Evolutionary conservation across 2,113 vertebrate genomes (phyloP), one percentile per base, ranked within the genome.

Genomic region (Brachypodius melanocephalos): DNA sequence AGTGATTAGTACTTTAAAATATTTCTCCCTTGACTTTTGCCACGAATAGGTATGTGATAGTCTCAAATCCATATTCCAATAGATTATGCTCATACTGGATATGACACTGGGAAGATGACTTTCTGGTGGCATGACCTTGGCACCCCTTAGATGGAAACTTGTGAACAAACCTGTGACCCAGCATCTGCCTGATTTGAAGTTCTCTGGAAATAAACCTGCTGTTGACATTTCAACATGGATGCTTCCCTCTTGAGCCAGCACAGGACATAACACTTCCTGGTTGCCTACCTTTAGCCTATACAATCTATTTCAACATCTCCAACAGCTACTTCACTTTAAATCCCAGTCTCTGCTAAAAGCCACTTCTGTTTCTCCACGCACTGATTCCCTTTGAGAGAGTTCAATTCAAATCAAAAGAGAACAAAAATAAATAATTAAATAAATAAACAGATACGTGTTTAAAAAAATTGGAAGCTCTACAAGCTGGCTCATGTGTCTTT

Each of bases 251-350:
- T 69, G 38, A 81, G 14, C 15, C 32, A 71, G 20, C 15, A 67
- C 0, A 0, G 9, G 26, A 43, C 5, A 3, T 18, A 51, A 40
- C 3, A 12, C 28, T 71, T 87, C 42, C 43, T 55, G n/a, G 5
- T 7, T 62, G 14, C 29, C 42, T 38, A 14, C 6, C 51, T 17
- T 71, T 42, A 68, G 6, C 6, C 7, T 78, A 5, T 32, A 7
- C 38, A 80, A 54, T 81, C 29, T 55, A 34, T 59, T 72, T 88
- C 72, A 83, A 36, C 17, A 68, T 17, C 57, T 78, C 24, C 43
- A 85, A 81, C 4, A 89, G 42, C n/a, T n/a, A 42, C 19, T 73
- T 73, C 49, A 51, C 8, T 72, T 68, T 61, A 84, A 89, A 84
- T 73, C 18, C 6, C 5, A 42, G 25, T 42, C n/a, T 77, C 25